Base-by-base conservation (phyloP, 30 jellyfish, hydroid and myxozoan genomes). In the Nemopilema nomurai region DNA sequence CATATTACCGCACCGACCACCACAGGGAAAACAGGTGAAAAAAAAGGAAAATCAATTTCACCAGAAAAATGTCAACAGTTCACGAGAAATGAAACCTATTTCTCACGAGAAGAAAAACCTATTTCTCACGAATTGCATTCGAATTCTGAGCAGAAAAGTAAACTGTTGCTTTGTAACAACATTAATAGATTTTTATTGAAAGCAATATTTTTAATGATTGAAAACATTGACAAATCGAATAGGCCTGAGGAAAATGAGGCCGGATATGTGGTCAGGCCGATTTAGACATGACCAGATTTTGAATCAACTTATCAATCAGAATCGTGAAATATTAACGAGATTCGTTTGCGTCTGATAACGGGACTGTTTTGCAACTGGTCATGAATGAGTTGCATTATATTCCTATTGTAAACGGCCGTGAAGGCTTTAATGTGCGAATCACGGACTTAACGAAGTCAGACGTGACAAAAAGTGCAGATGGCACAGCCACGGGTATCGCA, bases 261-360 rank as follows among this genome's bases (percentile, higher is more conserved):
- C 57, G 57, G 57, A 41, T 41, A 41, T 41, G 87, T 57, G 87
- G 87, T 77, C 25, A 62, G 63, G 77, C 28, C 29, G 21, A 9
- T 62, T 27, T 52, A 76, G 87, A 57, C 49, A 17, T 77, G 49
- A 53, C 77, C 77, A 77, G 77, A 57, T 25, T 57, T 19, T 62
- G 65, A 62, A 77, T 77, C 4, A 77, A 51, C 53, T 52, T 28
- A 30, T 77, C 21, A 62, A 16, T 24, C 28, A 21, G 24, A 49
- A 69, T 21, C 73, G 85, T 77, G 66, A 77, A 77, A 77, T 77
- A 52, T 77, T 77, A 77, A 77, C 32, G 74, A 77, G 87, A 29
- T 62, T 28, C 72, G 51, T 41, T 18, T 75, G 13, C 57, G 66
- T 77, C 57, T 77, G 77, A 57, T 41, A 77, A 51, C 87, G 77